phyloP scores from a whole-genome alignment of 2,113 vertebrate genomes.

The Pithys albifrons region DNA sequence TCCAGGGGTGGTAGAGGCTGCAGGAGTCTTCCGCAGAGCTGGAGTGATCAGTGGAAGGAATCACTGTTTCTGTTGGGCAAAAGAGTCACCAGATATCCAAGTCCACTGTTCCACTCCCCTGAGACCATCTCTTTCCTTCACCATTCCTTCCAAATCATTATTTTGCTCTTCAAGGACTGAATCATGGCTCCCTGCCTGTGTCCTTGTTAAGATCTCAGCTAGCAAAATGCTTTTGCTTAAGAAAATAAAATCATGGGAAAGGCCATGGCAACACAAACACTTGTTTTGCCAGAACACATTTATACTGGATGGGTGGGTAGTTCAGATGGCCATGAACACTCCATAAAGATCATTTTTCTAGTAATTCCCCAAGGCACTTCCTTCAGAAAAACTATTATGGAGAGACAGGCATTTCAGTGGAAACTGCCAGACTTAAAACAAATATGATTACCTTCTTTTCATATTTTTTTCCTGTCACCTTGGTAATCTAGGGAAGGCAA shows the following conservation, averaged over 20 bases:
- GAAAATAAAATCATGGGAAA: constrained; percentile 73
- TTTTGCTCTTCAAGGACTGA: constrained; percentile 55
- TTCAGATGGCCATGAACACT: constrained; percentile 67
- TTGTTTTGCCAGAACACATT: constrained; percentile 71
- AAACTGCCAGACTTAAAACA: constrained; percentile 33
- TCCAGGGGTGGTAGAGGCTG: neutral
- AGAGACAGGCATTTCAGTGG: constrained; percentile 22
- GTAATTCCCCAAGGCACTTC: constrained; percentile 59
- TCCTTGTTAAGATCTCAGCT: constrained; percentile 61
- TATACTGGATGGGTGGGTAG: constrained; percentile 60
- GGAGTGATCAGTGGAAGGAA: neutral
- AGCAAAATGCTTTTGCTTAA: constrained; percentile 71
- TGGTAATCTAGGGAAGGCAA: neutral
- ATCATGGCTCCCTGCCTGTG: neutral
- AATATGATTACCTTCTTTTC: neutral
- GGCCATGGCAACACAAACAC: constrained; percentile 74
- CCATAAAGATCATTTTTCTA: constrained; percentile 69
- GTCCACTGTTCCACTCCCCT: neutral
- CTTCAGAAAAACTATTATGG: constrained; percentile 27
- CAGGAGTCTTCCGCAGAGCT: neutral
- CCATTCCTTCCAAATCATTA: neutral
- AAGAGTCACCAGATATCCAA: neutral
- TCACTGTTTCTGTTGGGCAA: constrained; percentile 12
- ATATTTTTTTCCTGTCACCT: constrained; percentile 5
- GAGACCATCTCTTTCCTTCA: neutral